Evolutionary conservation across 2,113 vertebrate genomes (phyloP).

Genomic region (Coracopsis vasa): DNA sequence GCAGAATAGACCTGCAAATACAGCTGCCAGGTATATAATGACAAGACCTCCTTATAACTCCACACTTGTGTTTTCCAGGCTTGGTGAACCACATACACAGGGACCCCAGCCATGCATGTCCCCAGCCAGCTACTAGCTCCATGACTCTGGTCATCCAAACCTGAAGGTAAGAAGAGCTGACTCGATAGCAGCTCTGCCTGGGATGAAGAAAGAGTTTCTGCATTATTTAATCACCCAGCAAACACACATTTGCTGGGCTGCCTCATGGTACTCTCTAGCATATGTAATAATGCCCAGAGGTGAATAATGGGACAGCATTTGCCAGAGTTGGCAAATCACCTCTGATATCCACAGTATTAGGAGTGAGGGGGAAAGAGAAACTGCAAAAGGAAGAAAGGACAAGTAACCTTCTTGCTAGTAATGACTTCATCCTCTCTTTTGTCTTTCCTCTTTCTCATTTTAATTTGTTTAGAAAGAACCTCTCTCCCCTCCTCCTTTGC

Average conservation of each 20-base stretch:
- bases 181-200: background rate
- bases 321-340: background rate
- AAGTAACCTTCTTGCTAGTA: background rate
- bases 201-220: background rate
- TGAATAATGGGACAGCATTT: background rate
- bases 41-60: background rate
- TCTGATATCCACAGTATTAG: background rate
- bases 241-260: background rate
- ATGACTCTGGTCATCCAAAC: background rate
- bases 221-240: background rate
- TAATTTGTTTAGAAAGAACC: background rate
- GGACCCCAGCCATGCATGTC: background rate
- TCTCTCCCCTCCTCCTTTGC: background rate
- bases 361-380: background rate
- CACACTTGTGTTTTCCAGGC: background rate
- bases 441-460: background rate
- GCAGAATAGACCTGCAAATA: background rate
- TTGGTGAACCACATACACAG: background rate
- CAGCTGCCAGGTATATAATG: background rate
- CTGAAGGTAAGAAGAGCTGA: background rate
- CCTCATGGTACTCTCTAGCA: background rate
- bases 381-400: background rate
- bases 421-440: background rate
- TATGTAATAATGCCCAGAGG: accelerated
- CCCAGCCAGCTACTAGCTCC: background rate